Evolutionary conservation across 2,888 invertebrate genomes (phyloP).

Genomic region (Drosophila austrosaltans): DNA sequence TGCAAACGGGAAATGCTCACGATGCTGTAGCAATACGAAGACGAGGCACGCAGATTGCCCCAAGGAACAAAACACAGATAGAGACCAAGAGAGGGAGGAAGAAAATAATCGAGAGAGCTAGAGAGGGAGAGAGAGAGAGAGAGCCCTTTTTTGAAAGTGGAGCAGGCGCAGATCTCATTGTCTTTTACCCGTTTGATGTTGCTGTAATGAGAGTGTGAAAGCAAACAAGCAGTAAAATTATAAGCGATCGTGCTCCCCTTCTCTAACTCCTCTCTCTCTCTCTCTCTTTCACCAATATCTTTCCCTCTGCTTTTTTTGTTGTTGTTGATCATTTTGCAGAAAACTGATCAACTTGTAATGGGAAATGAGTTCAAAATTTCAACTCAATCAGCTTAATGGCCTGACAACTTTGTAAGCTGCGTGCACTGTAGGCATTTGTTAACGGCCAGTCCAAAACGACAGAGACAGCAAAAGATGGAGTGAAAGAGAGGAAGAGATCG

Average conservation of each 20-base stretch:
- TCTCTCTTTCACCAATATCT: background rate
- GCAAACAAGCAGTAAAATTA: conserved; percentile 78
- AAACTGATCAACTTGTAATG: conserved; percentile 75
- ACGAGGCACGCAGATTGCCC: conserved; percentile 16
- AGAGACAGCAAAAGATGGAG: background rate
- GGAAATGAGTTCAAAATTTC: conserved; percentile 70
- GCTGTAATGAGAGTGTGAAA: conserved; percentile 76
- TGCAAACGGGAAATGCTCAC: conserved; percentile 69
- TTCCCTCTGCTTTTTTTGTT: background rate
- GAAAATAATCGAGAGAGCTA: too few species aligned
- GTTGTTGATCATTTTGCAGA: conserved; percentile 20
- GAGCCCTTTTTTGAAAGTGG: conserved; percentile 60
- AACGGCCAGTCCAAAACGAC: background rate
- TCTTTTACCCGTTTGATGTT: conserved; percentile 27
- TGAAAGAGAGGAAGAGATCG: background rate
- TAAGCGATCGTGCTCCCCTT: conserved; percentile 48
- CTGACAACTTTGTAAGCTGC: conserved; percentile 66
- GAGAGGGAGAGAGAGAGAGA: conserved; percentile 16
- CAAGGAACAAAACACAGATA: conserved; percentile 26
- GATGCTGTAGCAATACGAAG: conserved; percentile 2
- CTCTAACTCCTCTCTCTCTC: conserved; percentile 11
- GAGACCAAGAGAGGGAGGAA: background rate
- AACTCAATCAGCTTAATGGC: conserved; percentile 78
- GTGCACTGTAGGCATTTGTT: conserved; percentile 22
- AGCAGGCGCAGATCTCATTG: conserved; percentile 39